Conservation (phyloP, 1,140 invertebrate genomes). For the Solen grandis region DNA sequence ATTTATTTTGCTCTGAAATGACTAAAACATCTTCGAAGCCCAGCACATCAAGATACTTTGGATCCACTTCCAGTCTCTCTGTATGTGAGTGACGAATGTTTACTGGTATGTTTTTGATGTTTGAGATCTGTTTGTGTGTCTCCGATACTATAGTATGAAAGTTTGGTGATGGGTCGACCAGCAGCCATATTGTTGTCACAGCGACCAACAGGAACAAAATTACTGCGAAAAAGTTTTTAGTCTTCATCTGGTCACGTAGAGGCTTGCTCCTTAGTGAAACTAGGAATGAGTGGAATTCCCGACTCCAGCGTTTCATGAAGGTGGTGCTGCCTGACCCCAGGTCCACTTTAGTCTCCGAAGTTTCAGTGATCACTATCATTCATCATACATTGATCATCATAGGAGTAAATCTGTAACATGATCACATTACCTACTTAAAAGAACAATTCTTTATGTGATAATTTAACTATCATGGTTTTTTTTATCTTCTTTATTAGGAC, state of each 20-base stretch:
- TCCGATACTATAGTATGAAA: conserved; percentile 90
- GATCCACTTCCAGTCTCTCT: conserved; percentile 70
- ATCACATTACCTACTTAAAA: too few relatives aligned
- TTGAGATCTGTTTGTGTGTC: conserved; percentile 91
- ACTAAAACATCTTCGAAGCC: conserved; percentile 69
- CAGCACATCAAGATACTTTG: conserved; percentile 73
- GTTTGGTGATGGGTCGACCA: conserved; percentile 73
- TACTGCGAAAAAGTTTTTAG: conserved; percentile 76
- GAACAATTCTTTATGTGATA: too few relatives aligned
- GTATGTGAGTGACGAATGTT: conserved; percentile 70
- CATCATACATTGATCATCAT: too few relatives aligned
- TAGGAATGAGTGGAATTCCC: background rate
- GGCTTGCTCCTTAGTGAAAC: conserved; percentile 3
- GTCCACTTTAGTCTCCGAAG: too few relatives aligned
- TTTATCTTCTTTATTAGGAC: too few relatives aligned
- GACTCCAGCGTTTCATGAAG: background rate
- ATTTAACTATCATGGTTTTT: too few relatives aligned
- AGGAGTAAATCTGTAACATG: too few relatives aligned
- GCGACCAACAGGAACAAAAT: conserved; percentile 71
- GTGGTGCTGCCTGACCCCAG: too few relatives aligned
- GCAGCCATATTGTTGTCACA: conserved; percentile 73
- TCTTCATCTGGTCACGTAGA: conserved; percentile 75
- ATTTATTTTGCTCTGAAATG: conserved; percentile 33
- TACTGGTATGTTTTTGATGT: conserved; percentile 85
- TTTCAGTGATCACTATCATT: too few relatives aligned